These are phyloP conservation scores for Turnix velox DNA, from an alignment of 2,113 vertebrate genomes.

Conservation along the genomic window DNA sequence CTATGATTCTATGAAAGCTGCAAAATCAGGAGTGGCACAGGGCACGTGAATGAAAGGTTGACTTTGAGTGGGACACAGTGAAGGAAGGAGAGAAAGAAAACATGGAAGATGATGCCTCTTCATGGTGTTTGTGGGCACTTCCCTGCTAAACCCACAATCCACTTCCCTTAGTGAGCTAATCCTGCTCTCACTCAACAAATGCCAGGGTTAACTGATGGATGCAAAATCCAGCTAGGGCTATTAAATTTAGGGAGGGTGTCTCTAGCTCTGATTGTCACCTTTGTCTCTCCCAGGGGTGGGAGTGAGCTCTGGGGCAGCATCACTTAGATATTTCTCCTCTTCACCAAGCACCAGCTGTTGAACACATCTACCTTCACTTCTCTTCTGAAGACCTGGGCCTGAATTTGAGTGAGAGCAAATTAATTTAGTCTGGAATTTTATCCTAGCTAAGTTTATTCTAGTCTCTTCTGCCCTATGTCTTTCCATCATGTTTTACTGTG, in stretches of 20 bases:
- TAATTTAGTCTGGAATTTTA: not conserved
- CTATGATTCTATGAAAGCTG: not conserved
- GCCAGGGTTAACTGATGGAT: not conserved
- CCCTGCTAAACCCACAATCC: not conserved
- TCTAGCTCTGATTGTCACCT: not conserved
- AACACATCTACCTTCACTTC: not conserved
- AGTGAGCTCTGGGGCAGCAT: not conserved
- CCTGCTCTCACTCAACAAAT: not conserved
- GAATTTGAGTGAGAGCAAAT: not conserved
- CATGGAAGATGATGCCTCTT: not conserved
- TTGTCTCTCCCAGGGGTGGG: not conserved
- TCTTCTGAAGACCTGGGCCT: not conserved
- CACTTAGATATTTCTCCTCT: not conserved
- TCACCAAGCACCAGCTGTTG: not conserved
- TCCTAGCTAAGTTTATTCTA: not conserved
- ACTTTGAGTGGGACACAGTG: accelerated
- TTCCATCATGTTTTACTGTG: not conserved
- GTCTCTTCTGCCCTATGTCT: accelerated
- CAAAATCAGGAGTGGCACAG: not conserved
- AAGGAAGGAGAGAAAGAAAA: not conserved
- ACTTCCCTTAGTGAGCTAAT: too few relatives aligned
- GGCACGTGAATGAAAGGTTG: not conserved
- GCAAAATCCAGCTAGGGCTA: not conserved
- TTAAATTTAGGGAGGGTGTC: not conserved
- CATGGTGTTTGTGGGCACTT: too few relatives aligned